These are phyloP conservation scores for Calliopsis andreniformis DNA, from an alignment of 1,140 invertebrate species.

Conservation along the genomic window DNA sequence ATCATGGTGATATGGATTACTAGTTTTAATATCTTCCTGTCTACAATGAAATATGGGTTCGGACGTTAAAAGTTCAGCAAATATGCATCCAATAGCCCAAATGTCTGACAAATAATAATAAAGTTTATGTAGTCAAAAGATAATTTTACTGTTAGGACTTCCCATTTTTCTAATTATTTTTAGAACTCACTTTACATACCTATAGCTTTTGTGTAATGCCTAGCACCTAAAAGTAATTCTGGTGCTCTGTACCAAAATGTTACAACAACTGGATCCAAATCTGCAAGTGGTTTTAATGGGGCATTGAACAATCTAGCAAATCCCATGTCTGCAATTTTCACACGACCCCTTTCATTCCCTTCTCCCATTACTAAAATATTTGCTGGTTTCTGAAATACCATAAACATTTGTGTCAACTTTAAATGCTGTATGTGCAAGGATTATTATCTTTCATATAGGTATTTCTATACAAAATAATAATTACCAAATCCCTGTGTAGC, in stretches of 20 bases:
- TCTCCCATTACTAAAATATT: constrained; percentile 99
- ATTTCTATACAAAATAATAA: constrained; percentile 24
- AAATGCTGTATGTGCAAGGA: neutral
- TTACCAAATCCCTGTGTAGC: constrained; percentile 97
- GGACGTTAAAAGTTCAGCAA: constrained; percentile 97
- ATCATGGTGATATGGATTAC: constrained; percentile 99
- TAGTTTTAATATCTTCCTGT: constrained; percentile 99
- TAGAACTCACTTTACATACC: constrained; percentile 82
- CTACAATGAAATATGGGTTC: constrained; percentile 99
- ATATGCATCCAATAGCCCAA: constrained; percentile 99
- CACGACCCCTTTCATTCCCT: constrained; percentile 96
- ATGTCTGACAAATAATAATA: constrained; percentile 88
- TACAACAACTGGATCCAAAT: constrained; percentile 99
- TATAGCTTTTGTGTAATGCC: constrained; percentile 99
- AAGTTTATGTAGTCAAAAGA: neutral
- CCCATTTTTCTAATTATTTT: too few species aligned
- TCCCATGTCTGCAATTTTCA: constrained; percentile 99
- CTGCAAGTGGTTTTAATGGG: constrained; percentile 97
- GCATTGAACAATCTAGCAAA: constrained; percentile 99
- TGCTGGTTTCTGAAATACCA: constrained; percentile 93
- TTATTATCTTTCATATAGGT: neutral
- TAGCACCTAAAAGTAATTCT: constrained; percentile 96
- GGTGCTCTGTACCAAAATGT: constrained; percentile 99
- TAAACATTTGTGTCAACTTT: neutral
- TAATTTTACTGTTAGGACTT: neutral